Evolutionary conservation across 2,797 vertebrate genomes (phyloP), one percentile per base, ranked within the genome.

Genomic region (Cebuella pygmaea): DNA sequence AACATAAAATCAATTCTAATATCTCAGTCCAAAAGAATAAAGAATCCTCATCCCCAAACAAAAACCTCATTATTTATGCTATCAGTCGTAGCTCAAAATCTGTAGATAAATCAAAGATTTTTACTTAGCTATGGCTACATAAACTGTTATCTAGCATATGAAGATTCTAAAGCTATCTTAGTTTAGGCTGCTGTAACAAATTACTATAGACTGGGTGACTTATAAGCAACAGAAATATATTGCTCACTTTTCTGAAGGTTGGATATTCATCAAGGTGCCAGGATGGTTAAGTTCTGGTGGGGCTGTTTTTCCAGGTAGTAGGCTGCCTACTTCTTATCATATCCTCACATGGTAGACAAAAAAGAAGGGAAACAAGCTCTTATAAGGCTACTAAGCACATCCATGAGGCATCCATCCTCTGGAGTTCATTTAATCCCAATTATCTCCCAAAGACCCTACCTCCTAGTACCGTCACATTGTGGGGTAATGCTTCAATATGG

Each of bases 1-100:
- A 87, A 67, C 50, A 84, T 20, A 61, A 96, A 94, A 76, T 93
- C 41, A 81, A 30, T 76, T 44, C 30, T 80, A 84, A 76, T 72
- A 88, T 27, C 22, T 93, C 4, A 22, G 27, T 48, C 7, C 57
- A 85, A 96, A 95, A 91, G 36, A 88, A 80, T 6, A 91, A 89
- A 85, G 36, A 90, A 36, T 59, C 6, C 2, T 30, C 17, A 39
- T 17, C 27, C 14, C 41, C 11, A 70, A 90, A 84, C 26, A 79
- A 64, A 86, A 78, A 48, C 10, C 15, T 78, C 72, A 83, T 57
- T 90, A 61, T 67, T n/a, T 79, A 50, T 87, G 39, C 22, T 64
- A 44, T 89, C 13, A 70, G 4, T 30, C 26, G 39, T 48, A 36
- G 12, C n/a, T 89, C 36, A 79, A 79, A 90, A 84, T 84, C 48